phyloP scores from a whole-genome alignment of 1,140 invertebrate genomes.

The Vollenhovia emeryi region DNA sequence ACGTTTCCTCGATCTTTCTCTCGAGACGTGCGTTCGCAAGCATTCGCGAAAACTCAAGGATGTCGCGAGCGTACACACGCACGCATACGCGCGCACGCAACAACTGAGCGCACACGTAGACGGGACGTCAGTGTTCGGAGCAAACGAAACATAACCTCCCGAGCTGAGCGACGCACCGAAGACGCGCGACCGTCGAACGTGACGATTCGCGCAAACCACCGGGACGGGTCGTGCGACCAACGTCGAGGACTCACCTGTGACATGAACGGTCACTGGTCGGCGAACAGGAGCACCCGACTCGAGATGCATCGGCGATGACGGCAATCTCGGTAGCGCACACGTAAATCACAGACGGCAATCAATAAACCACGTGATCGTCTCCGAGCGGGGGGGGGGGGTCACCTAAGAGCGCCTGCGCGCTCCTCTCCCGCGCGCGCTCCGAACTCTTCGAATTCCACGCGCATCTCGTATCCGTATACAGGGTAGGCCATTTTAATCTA shows the following conservation, averaged over 20 bases:
- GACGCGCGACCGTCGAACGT: not conserved
- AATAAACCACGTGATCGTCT: constrained; percentile 64
- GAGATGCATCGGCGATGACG: constrained; percentile 30
- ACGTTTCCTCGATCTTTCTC: not conserved
- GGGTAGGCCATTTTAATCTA: too few relatives aligned
- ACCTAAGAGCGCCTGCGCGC: constrained; percentile 10
- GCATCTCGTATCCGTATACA: not conserved
- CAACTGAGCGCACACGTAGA: not conserved
- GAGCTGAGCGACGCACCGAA: not conserved
- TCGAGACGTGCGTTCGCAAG: not conserved
- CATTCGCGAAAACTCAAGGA: not conserved
- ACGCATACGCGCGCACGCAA: not conserved
- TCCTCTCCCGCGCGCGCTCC: too few relatives aligned
- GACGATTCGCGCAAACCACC: not conserved
- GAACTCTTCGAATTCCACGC: not conserved
- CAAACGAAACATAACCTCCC: constrained; percentile 3
- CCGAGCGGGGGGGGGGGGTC: not conserved
- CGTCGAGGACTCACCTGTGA: constrained; percentile 29
- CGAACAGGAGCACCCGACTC: constrained; percentile 40
- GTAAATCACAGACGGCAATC: constrained; percentile 53
- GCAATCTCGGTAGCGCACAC: constrained; percentile 16
- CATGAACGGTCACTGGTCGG: not conserved
- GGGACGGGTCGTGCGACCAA: too few relatives aligned
- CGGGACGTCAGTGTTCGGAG: not conserved
- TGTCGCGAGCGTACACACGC: not conserved